Evolutionary conservation across 1,140 invertebrate species (phyloP).

Genomic region (Dendroctonus ponderosae): DNA sequence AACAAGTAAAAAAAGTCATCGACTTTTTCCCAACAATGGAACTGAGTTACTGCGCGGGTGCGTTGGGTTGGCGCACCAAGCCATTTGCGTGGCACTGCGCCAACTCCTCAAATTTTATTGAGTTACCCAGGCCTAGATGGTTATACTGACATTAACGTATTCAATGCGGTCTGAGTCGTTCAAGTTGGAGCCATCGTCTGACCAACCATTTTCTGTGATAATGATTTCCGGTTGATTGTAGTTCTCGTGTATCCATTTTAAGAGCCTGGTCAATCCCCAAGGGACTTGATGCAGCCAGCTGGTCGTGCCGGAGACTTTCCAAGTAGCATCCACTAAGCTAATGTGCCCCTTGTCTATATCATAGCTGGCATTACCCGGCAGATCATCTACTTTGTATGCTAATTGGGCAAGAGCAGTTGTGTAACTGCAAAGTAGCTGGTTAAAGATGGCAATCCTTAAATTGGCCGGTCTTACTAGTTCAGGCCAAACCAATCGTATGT

Average conservation of each 20-base stretch:
- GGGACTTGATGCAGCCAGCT: constrained; percentile 52
- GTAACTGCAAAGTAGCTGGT: constrained; percentile 38
- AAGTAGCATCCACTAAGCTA: neutral
- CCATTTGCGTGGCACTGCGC: too few relatives aligned
- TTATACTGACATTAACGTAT: neutral
- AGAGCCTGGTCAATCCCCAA: constrained; percentile 54
- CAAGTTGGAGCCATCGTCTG: constrained; percentile 26
- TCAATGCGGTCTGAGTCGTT: constrained; percentile 20
- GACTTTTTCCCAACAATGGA: too few relatives aligned
- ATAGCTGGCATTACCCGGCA: neutral
- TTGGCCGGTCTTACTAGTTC: constrained; percentile 51
- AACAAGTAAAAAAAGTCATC: too few relatives aligned
- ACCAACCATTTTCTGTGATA: constrained; percentile 38
- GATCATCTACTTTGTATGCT: neutral
- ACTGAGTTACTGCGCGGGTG: too few relatives aligned
- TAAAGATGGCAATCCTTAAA: constrained; percentile 52
- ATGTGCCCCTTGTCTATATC: neutral
- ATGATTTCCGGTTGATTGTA: constrained; percentile 58
- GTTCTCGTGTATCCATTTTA: constrained; percentile 60
- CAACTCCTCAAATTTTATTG: too few relatives aligned
- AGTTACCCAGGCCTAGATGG: too few relatives aligned
- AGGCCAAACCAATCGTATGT: constrained; percentile 55
- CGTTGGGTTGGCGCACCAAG: too few relatives aligned
- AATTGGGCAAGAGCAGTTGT: constrained; percentile 18
- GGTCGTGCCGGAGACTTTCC: neutral